A percentile compares a stretch with the other conserved stretches of the same genome.
phyloP scores from a whole-genome alignment of 2,888 invertebrate species.

The Buathra laborator region DNA sequence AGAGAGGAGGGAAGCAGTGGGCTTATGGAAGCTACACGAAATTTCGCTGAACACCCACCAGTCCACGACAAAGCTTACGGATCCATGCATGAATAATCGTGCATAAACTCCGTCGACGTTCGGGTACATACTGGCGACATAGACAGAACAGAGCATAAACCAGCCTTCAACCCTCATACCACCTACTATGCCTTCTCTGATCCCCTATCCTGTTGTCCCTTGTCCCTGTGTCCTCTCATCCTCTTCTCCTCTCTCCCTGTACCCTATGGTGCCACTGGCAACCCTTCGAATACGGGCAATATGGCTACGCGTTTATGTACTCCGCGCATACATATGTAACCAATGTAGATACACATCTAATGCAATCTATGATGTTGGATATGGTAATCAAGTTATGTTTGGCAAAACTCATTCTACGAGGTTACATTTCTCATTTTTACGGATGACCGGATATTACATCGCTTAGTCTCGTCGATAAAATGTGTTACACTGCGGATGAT shows the following conservation, averaged over 20 bases:
- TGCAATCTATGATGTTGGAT: constrained; percentile 24
- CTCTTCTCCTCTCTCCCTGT: constrained; percentile 23
- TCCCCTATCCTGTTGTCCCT: constrained; percentile 26
- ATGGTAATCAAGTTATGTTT: constrained; percentile 11
- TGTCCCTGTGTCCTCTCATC: constrained; percentile 22
- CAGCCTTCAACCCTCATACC: constrained; percentile 53
- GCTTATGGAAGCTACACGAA: constrained; percentile 49
- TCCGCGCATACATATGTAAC: constrained; percentile 6
- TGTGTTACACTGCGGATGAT: too few species aligned
- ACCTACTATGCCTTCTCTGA: constrained; percentile 32
- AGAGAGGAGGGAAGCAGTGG: background rate
- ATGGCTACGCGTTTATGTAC: constrained; percentile 44
- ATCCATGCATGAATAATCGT: constrained; percentile 67
- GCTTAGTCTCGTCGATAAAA: too few species aligned
- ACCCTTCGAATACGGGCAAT: constrained; percentile 50
- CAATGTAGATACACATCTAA: constrained; percentile 14
- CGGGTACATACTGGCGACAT: constrained; percentile 50
- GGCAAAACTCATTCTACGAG: background rate
- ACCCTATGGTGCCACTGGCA: background rate
- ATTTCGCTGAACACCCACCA: constrained; percentile 58
- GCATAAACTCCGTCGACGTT: constrained; percentile 63
- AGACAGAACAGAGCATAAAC: constrained; percentile 62
- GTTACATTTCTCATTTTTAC: background rate
- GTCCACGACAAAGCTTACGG: constrained; percentile 66
- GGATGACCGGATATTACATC: background rate